These are phyloP conservation scores for Philonicus albiceps DNA, from an alignment of 2,888 invertebrate species.

Conservation along the genomic window DNA sequence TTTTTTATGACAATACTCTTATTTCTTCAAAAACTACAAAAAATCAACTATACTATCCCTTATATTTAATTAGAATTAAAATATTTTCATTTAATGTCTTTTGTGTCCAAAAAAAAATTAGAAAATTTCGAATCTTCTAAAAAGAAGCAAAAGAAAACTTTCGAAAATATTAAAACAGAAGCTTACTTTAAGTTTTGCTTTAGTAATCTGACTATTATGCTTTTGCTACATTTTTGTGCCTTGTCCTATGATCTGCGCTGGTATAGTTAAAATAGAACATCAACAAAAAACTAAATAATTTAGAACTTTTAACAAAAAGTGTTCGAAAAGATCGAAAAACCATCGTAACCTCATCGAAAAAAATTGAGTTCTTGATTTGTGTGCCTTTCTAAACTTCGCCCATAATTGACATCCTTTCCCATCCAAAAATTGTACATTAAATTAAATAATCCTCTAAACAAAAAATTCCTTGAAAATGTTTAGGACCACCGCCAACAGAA, in stretches of 20 bases:
- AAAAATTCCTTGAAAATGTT: not conserved
- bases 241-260: not conserved
- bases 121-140: not conserved
- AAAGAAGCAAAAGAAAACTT: not conserved
- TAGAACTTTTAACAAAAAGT: too few species aligned
- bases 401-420: not conserved
- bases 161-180: not conserved
- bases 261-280: too few species aligned
- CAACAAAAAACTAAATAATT: not conserved
- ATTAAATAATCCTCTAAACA: not conserved
- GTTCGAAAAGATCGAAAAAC: not conserved
- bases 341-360: not conserved
- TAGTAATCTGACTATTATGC: not conserved
- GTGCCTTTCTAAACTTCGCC: not conserved
- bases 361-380: not conserved
- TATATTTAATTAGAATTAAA: not conserved
- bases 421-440: not conserved
- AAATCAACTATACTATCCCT: not conserved
- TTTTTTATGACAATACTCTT: not conserved
- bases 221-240: not conserved
- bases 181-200: not conserved
- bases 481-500: conserved; percentile 67
- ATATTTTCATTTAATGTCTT: not conserved
- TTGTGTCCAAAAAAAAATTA: not conserved
- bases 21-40: not conserved